Evolutionary conservation across 2,113 vertebrate genomes (phyloP), one percentile per base, ranked within the genome.

Genomic region (Dolichotis patagonum): DNA sequence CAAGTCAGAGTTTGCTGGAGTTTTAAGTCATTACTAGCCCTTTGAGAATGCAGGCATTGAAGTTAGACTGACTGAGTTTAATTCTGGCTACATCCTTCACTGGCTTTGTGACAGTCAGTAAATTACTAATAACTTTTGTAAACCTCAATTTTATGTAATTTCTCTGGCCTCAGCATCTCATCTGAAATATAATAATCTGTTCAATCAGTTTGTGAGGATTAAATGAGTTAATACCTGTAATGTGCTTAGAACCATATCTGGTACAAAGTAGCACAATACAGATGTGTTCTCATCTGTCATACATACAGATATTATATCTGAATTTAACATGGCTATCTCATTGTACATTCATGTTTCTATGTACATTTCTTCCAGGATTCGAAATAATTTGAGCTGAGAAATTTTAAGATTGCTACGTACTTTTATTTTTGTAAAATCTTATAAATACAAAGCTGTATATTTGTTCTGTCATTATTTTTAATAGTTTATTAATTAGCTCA

Each of bases 381-480:
- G 85, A 89, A 60, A n/a, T 46, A 38, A 0, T 95, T 91, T 38
- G n/a, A 97, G 35, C 69, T 94, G 88, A 92, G 32, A 95, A 97
- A 63, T n/a, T 63, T 90, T 96, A 81, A 69, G 22, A 38, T 95
- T 97, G 43, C 73, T 94, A 3, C 91, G 41, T 58, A 85, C 4
- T 96, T 93, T 92, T 80, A 71, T 92, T 97, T 97, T 95, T 96
- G 83, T 96, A 88, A 97, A 94, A 22, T 90, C 10, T 96, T 96
- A n/a, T 56, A 92, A 62, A 73, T 95, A 85, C 88, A 83, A 95
- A 94, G 89, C 80, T 81, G 26, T 88, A 35, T 43, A 5, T 77
- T 93, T 91, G n/a, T 96, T 97, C 77, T 84, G 77, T 95, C 95
- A 71, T 63, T 96, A 95, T 97, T 98, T 98, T 73, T 97, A 97